Base-by-base conservation (phyloP, 1,140 invertebrate genomes). In the Sipha flava region DNA sequence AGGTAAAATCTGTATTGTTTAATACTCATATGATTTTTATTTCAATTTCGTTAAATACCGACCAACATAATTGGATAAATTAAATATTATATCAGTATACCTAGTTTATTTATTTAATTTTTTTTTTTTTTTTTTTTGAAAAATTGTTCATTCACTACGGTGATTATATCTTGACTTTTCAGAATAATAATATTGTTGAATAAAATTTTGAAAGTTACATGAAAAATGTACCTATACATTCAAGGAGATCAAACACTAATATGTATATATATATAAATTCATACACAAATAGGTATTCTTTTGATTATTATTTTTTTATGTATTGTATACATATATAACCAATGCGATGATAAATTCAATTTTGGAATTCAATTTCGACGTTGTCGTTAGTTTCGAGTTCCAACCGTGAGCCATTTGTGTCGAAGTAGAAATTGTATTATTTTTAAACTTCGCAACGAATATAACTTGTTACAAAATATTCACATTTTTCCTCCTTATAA, bases 381-480 rank as follows among this genome's bases (percentile, higher is more conserved):
- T 45, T 9, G 34, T 66, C 64, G 64, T 43, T 37, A 21, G 43
- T 70, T 26, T 31, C 23, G 18, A 45, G 43, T 70, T 70, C 23
- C 26, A 18, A 16, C 66, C 66, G 14, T 47, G 40, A 29, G 66
- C 40, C 26, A 70, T 45, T 70, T 47, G 40, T 29, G 43, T 70
- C 16, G 23, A 7, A 18, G 16, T n/a, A n/a, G 18, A 70, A 70
- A 70, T 70, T 47, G 40, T 70, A 70, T 70, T 70, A 70, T 70
- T 45, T 70, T 70, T 47, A 45, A 70, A 70, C 66, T 45, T 70
- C 23, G 7, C 16, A 45, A 26, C 45, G 40, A 47, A 70, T 40
- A 40, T 70, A 47, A 47, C 66, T 70, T 70, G 66, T 70, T 70
- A 70, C 43, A 31, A 70, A 45, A 70, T 47, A 70, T 70, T 66